These are phyloP conservation scores for Parapristionchus giblindavisi DNA, from an alignment of 2,888 invertebrate species.

Conservation along the genomic window DNA sequence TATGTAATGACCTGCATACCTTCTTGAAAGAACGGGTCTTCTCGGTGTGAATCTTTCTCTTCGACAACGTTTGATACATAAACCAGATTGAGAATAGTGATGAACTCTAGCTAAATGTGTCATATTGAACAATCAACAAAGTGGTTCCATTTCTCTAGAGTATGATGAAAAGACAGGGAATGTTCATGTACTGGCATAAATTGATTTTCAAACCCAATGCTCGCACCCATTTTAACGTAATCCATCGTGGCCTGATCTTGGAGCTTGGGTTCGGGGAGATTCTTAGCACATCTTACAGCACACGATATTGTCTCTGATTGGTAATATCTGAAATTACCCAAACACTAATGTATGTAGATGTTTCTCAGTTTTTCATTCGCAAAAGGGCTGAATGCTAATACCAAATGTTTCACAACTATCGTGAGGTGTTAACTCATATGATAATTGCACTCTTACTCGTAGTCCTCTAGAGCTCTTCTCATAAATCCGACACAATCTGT, in stretches of 20 bases:
- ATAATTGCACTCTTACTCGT: conserved; percentile 59
- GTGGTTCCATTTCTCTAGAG: too few relatives aligned
- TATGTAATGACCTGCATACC: not conserved
- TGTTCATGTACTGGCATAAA: not conserved
- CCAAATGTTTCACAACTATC: too few relatives aligned
- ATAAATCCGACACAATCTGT: conserved; percentile 79
- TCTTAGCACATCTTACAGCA: conserved; percentile 19
- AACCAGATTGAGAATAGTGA: conserved; percentile 8
- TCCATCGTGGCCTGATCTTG: not conserved
- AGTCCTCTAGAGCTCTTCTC: conserved; percentile 77
- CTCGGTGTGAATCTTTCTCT: conserved; percentile 1
- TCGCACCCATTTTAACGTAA: not conserved
- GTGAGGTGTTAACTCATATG: not conserved
- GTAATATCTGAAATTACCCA: conserved; percentile 29
- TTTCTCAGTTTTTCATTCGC: not conserved
- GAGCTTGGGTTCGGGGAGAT: conserved; percentile 4
- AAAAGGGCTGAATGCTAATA: too few relatives aligned
- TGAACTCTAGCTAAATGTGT: not conserved
- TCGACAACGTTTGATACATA: conserved; percentile 24
- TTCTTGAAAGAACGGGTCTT: not conserved
- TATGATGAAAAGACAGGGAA: too few relatives aligned
- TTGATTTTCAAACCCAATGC: not conserved
- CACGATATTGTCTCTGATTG: not conserved
- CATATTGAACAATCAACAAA: not conserved
- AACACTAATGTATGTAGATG: not conserved